Conservation (phyloP, 2,888 invertebrate genomes). For the Dichetophora obliterata region DNA sequence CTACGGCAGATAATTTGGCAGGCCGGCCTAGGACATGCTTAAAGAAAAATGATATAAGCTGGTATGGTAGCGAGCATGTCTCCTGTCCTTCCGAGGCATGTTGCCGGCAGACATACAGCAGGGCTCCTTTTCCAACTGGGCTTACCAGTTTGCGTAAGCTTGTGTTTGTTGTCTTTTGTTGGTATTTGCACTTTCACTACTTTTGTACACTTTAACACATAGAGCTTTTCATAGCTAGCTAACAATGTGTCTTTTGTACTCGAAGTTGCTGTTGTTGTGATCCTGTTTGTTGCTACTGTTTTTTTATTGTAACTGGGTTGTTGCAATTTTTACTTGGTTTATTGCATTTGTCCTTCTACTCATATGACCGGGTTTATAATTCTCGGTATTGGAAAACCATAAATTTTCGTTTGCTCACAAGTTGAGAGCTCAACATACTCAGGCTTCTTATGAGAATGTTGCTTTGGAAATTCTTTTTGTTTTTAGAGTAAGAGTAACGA, state of each 20-base stretch:
- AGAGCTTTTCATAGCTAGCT: background rate
- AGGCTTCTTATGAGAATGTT: background rate
- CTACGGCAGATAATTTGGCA: too few species aligned
- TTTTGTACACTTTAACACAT: conserved; percentile 19
- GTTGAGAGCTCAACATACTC: conserved; percentile 5
- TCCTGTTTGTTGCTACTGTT: background rate
- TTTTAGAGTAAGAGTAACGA: too few species aligned
- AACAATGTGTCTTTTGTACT: background rate
- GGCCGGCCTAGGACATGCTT: too few species aligned
- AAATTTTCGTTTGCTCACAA: conserved; percentile 52
- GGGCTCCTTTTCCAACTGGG: too few species aligned
- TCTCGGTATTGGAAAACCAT: conserved; percentile 60
- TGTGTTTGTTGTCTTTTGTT: conserved; percentile 4
- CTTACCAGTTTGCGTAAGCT: background rate
- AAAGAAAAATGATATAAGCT: too few species aligned
- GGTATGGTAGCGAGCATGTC: too few species aligned
- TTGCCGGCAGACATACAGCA: too few species aligned
- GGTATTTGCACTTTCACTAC: conserved; percentile 33
- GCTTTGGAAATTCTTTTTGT: background rate
- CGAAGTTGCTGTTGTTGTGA: background rate
- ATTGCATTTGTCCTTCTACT: background rate
- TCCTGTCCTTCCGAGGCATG: too few species aligned
- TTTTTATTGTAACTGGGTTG: background rate
- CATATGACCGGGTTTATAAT: conserved; percentile 46
- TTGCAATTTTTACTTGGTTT: conserved; percentile 12